Evolutionary conservation across 2,113 vertebrate genomes (phyloP).

Genomic region (Petaurus breviceps): DNA sequence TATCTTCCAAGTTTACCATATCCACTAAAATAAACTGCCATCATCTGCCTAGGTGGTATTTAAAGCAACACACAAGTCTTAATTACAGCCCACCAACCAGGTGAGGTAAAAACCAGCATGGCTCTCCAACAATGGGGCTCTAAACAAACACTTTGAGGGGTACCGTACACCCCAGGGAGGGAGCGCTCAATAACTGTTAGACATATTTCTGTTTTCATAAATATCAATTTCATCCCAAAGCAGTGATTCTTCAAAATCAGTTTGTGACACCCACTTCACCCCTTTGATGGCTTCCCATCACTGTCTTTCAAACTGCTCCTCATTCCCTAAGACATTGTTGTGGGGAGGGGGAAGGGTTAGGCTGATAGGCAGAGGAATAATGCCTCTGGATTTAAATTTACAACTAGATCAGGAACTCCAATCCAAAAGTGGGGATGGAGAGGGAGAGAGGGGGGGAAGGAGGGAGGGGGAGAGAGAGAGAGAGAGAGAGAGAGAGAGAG

Average conservation of each 20-base stretch:
- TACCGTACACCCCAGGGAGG: background rate
- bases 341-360: too few relatives aligned
- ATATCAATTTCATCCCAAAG: background rate
- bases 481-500: too few relatives aligned
- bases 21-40: background rate
- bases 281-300: conserved; percentile 11
- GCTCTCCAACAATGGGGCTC: background rate
- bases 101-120: background rate
- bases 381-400: background rate
- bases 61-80: background rate
- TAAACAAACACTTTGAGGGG: background rate
- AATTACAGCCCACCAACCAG: background rate
- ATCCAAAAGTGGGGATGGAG: background rate
- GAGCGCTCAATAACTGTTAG: background rate
- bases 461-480: too few relatives aligned
- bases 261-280: background rate
- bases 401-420: background rate
- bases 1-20: background rate
- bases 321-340: background rate
- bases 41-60: background rate
- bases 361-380: background rate
- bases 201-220: background rate
- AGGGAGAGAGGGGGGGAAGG: background rate
- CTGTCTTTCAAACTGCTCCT: conserved; percentile 38
- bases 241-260: conserved; percentile 14